phyloP scores from a whole-genome alignment of 2,888 invertebrate species.

The Neoascia interrupta region DNA sequence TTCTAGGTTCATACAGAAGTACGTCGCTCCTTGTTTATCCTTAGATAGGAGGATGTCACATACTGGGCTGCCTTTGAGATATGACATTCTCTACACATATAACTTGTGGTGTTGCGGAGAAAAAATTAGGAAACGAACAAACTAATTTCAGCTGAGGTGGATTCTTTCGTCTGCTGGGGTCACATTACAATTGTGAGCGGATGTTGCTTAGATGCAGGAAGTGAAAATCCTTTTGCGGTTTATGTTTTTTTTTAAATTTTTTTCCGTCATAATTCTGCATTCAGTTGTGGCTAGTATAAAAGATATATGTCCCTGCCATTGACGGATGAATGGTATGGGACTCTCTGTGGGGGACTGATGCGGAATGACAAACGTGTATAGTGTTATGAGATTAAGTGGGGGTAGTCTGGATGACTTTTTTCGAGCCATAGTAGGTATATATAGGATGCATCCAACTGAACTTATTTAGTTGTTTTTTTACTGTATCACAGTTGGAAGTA shows the following conservation, averaged over 20 bases:
- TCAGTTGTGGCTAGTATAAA: neutral
- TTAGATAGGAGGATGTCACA: constrained; percentile 31
- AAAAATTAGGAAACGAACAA: constrained; percentile 17
- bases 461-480: too few species aligned
- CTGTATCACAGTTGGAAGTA: constrained; percentile 21
- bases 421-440: too few species aligned
- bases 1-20: neutral
- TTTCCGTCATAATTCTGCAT: constrained; percentile 15
- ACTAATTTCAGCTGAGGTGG: too few species aligned
- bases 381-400: neutral
- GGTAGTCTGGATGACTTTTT: neutral
- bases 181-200: constrained; percentile 21
- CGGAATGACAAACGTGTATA: neutral
- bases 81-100: constrained; percentile 15
- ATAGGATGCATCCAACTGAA: constrained; percentile 17
- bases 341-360: too few species aligned
- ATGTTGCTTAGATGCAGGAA: neutral
- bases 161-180: constrained; percentile 37
- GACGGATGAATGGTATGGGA: constrained; percentile 21
- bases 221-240: constrained; percentile 41
- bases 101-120: neutral
- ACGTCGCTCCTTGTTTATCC: neutral
- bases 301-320: neutral
- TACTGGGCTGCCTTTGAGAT: constrained; percentile 42
- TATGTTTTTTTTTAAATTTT: constrained; percentile 16